A percentile compares a stretch with the other conserved stretches of the same genome.
Evolutionary conservation across 2,113 vertebrate genomes (phyloP).

Genomic region (Gulo gulo): DNA sequence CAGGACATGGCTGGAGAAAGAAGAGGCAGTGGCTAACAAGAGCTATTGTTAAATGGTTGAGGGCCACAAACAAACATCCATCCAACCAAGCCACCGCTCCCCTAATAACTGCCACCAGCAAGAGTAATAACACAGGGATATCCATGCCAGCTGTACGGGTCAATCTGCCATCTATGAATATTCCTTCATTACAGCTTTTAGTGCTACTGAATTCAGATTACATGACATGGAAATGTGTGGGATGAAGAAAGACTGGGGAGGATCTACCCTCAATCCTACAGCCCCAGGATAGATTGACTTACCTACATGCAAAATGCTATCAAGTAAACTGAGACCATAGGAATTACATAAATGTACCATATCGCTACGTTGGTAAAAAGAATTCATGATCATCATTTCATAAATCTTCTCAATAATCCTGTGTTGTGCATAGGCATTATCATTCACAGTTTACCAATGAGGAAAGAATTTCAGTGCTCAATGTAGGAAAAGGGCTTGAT

Average conservation of each 20-base stretch:
- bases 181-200: neutral
- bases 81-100: neutral
- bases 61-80: neutral
- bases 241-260: neutral
- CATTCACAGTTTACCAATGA: neutral
- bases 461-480: neutral
- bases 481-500: neutral
- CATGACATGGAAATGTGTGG: neutral
- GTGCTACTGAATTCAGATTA: neutral
- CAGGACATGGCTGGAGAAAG: neutral
- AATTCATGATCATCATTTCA: neutral
- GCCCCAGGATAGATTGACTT: neutral
- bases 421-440: neutral
- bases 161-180: neutral
- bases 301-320: neutral
- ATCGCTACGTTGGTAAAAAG: neutral
- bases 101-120: neutral
- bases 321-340: neutral
- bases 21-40: neutral
- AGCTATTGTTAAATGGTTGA: neutral
- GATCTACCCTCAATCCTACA: neutral
- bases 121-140: neutral
- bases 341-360: neutral
- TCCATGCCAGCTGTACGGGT: fast-evolving
- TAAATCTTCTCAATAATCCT: neutral